Conservation (phyloP, 2,888 invertebrate genomes). For the Hemaris fuciformis region DNA sequence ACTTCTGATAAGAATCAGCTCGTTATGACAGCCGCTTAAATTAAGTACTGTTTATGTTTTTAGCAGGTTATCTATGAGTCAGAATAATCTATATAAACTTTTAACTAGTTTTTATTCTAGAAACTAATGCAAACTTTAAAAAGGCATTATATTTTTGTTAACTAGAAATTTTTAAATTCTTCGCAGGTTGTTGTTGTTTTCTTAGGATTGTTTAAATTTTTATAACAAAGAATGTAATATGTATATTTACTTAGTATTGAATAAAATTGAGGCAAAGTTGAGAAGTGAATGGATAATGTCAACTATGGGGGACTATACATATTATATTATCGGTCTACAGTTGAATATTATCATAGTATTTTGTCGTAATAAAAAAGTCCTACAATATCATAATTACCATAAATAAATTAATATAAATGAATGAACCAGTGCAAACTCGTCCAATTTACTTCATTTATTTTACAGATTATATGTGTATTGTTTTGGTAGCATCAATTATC, state of each 20-base stretch:
- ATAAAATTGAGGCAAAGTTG: too few species aligned
- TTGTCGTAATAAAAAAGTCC: too few species aligned
- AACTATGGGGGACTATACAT: too few species aligned
- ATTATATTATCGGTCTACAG: too few species aligned
- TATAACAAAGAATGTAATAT: too few species aligned
- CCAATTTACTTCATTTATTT: not conserved
- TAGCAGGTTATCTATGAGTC: not conserved
- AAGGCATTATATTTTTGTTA: too few species aligned
- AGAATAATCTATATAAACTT: not conserved
- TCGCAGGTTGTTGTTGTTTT: too few species aligned
- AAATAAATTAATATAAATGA: not conserved
- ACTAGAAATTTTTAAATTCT: not conserved
- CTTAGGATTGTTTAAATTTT: too few species aligned
- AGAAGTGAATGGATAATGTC: too few species aligned
- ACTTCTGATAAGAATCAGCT: not conserved
- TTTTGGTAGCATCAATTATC: not conserved
- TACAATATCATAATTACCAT: too few species aligned
- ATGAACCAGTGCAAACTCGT: not conserved
- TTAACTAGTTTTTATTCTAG: not conserved
- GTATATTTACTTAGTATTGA: too few species aligned
- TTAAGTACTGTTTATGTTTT: constrained; percentile 1
- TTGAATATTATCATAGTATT: too few species aligned
- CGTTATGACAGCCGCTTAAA: not conserved
- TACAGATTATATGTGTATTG: not conserved
- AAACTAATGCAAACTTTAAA: not conserved